Base-by-base conservation (phyloP, 2,113 vertebrate species). In the Vireo altiloquus region DNA sequence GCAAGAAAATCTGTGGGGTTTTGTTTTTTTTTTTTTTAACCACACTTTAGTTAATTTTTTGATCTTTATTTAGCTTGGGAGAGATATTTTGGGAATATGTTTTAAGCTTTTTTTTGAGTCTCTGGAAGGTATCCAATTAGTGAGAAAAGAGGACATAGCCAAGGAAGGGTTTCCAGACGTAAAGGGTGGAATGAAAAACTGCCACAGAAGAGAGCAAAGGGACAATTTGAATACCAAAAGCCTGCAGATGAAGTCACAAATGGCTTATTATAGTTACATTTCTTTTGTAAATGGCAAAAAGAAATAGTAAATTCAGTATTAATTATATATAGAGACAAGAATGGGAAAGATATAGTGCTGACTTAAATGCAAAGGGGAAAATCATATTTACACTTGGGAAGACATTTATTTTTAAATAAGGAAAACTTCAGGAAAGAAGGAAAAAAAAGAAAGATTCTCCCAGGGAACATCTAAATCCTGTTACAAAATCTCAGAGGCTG, bases 1-100 rank as follows among this genome's bases (percentile, higher is more conserved):
- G 21, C 7, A 33, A 27, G 47, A 40, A 92, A 94, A 77, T 70
- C 25, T n/a, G n/a, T 39, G 13, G n/a, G n/a, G n/a, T n/a, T n/a
- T n/a, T 15, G 12, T 7, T 15, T 11, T 13, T 42, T 50, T 50
- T 54, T 46, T 65, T 47, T 72, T 42, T 0, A 59, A 59, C 11
- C 10, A 7, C 30, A 57, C 46, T 96, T 69, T 35, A 65, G 31
- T 87, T 89, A 93, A 50, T 82, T 90, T 91, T 65, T 85, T 88
- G 16, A 82, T 91, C 56, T 91, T 95, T 95, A 57, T 95, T 89
- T 92, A 85, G 59, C 59, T 49, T 91, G 88, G 83, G 50, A 59
- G 75, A 69, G 42, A 21, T 93, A 90, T 94, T 93, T 96, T 82
- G 22, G 85, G 75, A 82, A 66, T 72, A 64, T 13, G 9, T 85